Evolutionary conservation across 2,113 vertebrate genomes (phyloP), one percentile per base, ranked within the genome.

Genomic region (Baryphthengus martii): DNA sequence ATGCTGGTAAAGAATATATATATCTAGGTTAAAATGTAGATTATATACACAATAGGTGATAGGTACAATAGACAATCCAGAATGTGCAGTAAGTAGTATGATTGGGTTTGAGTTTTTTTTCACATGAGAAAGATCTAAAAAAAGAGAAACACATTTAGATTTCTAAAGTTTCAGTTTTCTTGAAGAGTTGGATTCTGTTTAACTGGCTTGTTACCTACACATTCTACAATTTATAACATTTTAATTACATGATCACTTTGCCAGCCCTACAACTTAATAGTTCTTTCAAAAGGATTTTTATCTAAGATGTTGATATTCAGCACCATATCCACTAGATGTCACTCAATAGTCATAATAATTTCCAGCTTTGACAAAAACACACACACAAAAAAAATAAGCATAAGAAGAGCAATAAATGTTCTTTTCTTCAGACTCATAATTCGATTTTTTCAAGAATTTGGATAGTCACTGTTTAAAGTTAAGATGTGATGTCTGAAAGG

Each of bases 281-380:
- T 11, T 35, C 12, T 42, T 67, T 68, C 40, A 10, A 11, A 81
- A 63, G 17, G 5, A 7, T 80, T 56, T 40, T 37, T 53, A 26
- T 59, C 53, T 58, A 50, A 80, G 49, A 39, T 33, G 75, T 35
- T 73, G 52, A 1, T 40, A 77, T 92, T 93, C 52, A 75, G 8
- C 52, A 49, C 5, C 40, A 49, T 7, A 45, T 76, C 98, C 97
- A 97, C 97, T 97, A 98, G 98, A 97, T 98, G 98, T 97, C 98
- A 96, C 94, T 95, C 82, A 89, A 77, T 26, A 96, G 88, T 95
- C 89, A 95, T 28, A 37, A 75, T 56, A 45, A 78, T 92, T 89
- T 13, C 28, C 63, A 87, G 6, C 55, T 39, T 3, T 55, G 19
- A 40, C 39, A 80, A 6, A 44, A 35, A 78, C n/a, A 26, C 11